A percentile compares a stretch with the other conserved stretches of the same genome.
phyloP scores from a whole-genome alignment of 2,797 vertebrate genomes.

The Diplodus puntazzo region DNA sequence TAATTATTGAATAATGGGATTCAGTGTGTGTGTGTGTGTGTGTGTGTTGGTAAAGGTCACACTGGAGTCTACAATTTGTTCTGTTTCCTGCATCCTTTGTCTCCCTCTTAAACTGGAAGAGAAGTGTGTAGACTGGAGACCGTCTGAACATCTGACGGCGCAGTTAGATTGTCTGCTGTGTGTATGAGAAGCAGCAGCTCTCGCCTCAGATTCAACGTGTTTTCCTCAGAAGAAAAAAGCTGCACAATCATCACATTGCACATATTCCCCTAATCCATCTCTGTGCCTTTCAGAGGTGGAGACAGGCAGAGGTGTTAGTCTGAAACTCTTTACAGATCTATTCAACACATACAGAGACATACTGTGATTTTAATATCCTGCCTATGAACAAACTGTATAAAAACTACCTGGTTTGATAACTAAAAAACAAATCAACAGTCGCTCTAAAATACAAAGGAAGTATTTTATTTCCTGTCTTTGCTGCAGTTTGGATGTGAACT shows the following conservation, averaged over 20 bases:
- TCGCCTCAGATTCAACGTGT: background rate
- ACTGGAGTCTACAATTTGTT: background rate
- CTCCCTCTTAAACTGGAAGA: background rate
- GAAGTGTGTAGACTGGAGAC: background rate
- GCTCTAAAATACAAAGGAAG: background rate
- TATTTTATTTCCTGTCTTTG: background rate
- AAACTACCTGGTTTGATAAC: background rate
- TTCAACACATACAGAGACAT: background rate
- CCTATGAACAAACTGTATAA: background rate
- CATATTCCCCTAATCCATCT: background rate
- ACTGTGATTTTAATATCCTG: background rate
- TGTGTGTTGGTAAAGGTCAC: no score
- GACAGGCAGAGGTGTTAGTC: conserved; percentile 18
- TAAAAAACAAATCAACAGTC: background rate
- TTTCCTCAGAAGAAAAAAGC: conserved; percentile 9
- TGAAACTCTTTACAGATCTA: conserved; percentile 16
- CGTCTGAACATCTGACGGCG: background rate
- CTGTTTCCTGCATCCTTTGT: background rate
- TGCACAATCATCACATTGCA: conserved; percentile 14
- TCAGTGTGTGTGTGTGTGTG: background rate
- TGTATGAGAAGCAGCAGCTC: background rate
- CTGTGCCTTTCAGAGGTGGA: conserved; percentile 13
- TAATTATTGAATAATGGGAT: conserved; percentile 15
- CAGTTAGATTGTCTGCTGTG: background rate
- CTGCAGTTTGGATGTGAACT: background rate